phyloP scores from a whole-genome alignment of 2,797 vertebrate genomes.

The Bovichtus variegatus region DNA sequence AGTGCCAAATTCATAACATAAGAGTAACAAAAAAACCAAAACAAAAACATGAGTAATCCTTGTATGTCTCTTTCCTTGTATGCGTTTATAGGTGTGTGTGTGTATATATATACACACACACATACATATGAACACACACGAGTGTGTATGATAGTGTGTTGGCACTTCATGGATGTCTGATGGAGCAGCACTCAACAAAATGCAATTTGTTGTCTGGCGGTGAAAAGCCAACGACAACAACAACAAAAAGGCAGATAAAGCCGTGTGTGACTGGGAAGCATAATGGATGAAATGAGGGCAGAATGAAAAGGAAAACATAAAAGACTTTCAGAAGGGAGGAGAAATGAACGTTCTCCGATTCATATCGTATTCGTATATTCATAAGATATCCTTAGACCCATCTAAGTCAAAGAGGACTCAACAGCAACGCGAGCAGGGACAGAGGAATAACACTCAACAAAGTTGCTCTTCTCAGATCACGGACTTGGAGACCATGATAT shows the following conservation, averaged over 20 bases:
- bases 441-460: constrained; percentile 14
- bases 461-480: constrained; percentile 12
- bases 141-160: constrained; percentile 17
- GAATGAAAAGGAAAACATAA: constrained; percentile 75
- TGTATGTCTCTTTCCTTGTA: constrained; percentile 21
- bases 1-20: constrained; percentile 35
- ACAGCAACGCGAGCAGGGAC: not conserved
- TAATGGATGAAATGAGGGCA: constrained; percentile 70
- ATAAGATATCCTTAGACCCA: constrained; percentile 43
- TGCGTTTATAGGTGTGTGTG: constrained; percentile 7
- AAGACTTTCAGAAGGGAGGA: constrained; percentile 61
- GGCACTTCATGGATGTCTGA: constrained; percentile 36
- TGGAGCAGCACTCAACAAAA: constrained; percentile 60
- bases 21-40: constrained; percentile 16
- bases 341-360: constrained; percentile 65
- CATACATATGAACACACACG: no score
- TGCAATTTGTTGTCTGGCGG: constrained; percentile 66
- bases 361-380: no score
- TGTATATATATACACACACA: no score
- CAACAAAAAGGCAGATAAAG: constrained; percentile 68
- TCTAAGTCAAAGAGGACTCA: constrained; percentile 29
- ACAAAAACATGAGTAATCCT: constrained; percentile 33
- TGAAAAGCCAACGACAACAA: constrained; percentile 70
- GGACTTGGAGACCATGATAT: not conserved
- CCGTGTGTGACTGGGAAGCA: constrained; percentile 60